Evolutionary conservation across 2,113 vertebrate species (phyloP), one percentile per base, ranked within the genome.

Genomic region (Tonatia bakeri): DNA sequence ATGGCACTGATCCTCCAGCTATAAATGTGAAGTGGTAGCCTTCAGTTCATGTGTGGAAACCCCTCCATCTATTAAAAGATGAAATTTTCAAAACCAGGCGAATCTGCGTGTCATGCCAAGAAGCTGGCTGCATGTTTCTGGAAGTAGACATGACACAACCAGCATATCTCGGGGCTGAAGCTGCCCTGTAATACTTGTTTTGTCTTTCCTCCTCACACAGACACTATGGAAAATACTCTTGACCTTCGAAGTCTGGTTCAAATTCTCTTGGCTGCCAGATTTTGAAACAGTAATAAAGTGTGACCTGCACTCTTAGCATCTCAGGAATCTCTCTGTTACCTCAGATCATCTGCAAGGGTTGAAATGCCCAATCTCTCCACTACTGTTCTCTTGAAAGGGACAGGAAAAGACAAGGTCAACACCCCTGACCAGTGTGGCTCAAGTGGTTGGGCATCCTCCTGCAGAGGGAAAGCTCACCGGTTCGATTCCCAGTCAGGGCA

Each of bases 231-330:
- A 98, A 76, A 72, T 10, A 76, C 61, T 70, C 80, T 86, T 94
- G 80, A 95, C 94, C 94, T 95, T 83, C 31, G 16, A 89, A 96
- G 75, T 85, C 89, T 54, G 47, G 83, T 87, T 90, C 75, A 89
- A 61, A 92, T 31, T 73, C 81, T 87, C 47, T 83, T 90, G 45
- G 45, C 76, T 97, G 80, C 84, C 94, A 83, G 96, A 95, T 96
- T 95, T 72, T 38, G 0, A 80, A 96, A 77, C 33, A 90, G 80
- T 45, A 56, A 38, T 96, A 93, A 95, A 96, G 96, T 87, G 83
- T 84, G 80, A 85, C 90, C 94, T 91, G 59, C 15, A 31, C 61
- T 87, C 19, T 59, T 38, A 83, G 95, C 87, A 85, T 96, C 70
- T 89, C 84, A 76, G 61, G 45, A 97, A 82, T 82, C 92, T 64